Evolutionary conservation across 2,888 invertebrate species (phyloP), one percentile per base, ranked within the genome.

Genomic region (Tinea semifulvella): DNA sequence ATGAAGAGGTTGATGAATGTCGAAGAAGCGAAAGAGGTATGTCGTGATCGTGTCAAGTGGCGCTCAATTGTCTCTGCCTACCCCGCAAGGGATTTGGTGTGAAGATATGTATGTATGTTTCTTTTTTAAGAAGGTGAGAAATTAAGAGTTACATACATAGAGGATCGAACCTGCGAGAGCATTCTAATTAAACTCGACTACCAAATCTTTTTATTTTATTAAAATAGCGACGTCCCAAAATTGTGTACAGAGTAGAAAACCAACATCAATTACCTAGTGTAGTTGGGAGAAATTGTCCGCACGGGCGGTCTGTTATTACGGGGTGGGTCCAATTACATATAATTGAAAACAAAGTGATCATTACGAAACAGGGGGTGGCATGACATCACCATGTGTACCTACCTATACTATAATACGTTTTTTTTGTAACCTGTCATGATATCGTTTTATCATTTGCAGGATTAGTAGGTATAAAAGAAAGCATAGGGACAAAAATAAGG

Each of bases 271-370:
- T 36, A 36, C 17, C 3, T n/a, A n/a, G n/a, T n/a, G 36, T 16
- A 16, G 2, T 18, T 36, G 17, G 13, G 16, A 36, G 17, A 16
- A 36, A 36, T 31, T 18, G 36, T 36, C 18, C 54, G 59, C 59
- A 55, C 63, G 55, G 52, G 47, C 57, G 27, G 27, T 11, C 42
- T 28, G 64, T 65, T 68, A 73, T 73, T 74, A 72, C 62, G 58
- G 70, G 63, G 63, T 58, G 57, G 63, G 66, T 67, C 65, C 72
- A 73, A 75, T 77, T 74, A 75, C 63, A 52, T 63, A 75, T 74
- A 77, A 79, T 79, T 77, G 77, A 77, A 77, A 74, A 70, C 66
- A 55, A 63, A 68, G 68, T 62, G 65, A 65, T 67, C 60, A 68
- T 72, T 72, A 68, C 56, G 54, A 52, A n/a, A n/a, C 55, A 27